Evolutionary conservation across 2,797 vertebrate genomes (phyloP), one percentile per base, ranked within the genome.

Genomic region (Enteromius paludinosus): DNA sequence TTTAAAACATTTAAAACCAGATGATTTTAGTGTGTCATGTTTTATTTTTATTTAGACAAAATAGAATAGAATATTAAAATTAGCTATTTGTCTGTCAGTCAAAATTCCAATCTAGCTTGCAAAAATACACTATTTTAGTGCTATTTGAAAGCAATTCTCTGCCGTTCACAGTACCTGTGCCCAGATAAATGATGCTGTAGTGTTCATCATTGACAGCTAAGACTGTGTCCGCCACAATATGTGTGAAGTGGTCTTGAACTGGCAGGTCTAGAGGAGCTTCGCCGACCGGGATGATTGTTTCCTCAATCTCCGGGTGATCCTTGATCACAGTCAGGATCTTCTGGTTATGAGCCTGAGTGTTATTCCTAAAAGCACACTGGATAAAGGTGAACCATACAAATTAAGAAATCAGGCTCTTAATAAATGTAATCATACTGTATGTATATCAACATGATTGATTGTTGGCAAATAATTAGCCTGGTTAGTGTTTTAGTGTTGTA

Each of bases 251-350:
- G 73, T 96, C 95, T 0, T 94, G 91, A 2, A 91, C 90, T 6
- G 94, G 94, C 79, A 96, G 89, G 82, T 95, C 93, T 1, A 96
- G 91, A 0, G 95, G 95, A 6, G 85, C 92, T 20, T 92, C 91
- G 0, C 92, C 94, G 0, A 95, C 93, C 0, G 95, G 94, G 4
- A 87, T 90, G 79, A 96, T 94, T 76, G 94, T 89, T 0, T 93
- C 91, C 79, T 96, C 95, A 3, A 96, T 95, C 81, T 96, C 95
- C 0, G 95, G 93, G 80, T 96, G 89, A 86, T 95, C 95, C 38
- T 91, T 89, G 78, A 96, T 95, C 78, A 95, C 89, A 3, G 88
- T 91, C 15, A 96, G 90, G 76, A 91, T 93, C 78, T 93, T 94
- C 78, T 92, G 85, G 71, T 92, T 90, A n/a, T 92, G 89, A 49